These are phyloP conservation scores for Anthopleura xanthogrammica DNA, from an alignment of 92 coral and sea anemone genomes.

Conservation along the genomic window DNA sequence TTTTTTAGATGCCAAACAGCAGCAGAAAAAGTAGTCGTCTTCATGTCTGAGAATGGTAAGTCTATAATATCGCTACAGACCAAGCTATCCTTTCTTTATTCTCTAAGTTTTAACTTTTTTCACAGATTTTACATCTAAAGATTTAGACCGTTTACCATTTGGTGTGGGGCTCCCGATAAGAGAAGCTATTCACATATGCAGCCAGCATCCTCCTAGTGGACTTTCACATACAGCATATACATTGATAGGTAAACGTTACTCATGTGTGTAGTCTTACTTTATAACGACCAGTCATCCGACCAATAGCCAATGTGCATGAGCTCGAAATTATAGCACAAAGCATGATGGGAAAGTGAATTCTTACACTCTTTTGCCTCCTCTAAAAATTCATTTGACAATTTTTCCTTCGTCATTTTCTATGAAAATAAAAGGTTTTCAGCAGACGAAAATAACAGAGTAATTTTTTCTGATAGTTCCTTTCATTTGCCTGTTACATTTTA, in stretches of 20 bases:
- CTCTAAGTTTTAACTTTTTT: background rate
- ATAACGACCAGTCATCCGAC: background rate
- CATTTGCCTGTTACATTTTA: no score
- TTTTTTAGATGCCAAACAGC: slow-evolving; percentile 64
- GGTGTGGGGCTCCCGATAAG: slow-evolving; percentile 81
- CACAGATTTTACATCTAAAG: slow-evolving; percentile 71
- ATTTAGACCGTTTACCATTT: slow-evolving; percentile 88
- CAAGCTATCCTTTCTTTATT: background rate
- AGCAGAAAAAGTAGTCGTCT: slow-evolving; percentile 75
- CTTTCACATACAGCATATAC: slow-evolving; percentile 74
- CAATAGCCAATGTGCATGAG: no score
- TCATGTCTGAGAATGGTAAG: slow-evolving; percentile 82
- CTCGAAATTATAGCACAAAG: no score
- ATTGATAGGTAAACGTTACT: slow-evolving; percentile 66
- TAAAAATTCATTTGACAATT: no score
- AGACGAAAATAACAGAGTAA: no score
- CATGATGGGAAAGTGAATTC: no score
- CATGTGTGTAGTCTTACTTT: background rate
- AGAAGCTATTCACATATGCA: slow-evolving; percentile 88
- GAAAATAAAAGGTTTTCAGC: no score
- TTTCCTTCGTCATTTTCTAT: no score
- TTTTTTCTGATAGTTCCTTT: no score
- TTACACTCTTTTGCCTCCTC: no score
- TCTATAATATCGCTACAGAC: background rate
- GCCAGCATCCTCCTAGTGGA: slow-evolving; percentile 71